phyloP scores from a whole-genome alignment of 1,140 invertebrate species.

The Drosophila ironensis region DNA sequence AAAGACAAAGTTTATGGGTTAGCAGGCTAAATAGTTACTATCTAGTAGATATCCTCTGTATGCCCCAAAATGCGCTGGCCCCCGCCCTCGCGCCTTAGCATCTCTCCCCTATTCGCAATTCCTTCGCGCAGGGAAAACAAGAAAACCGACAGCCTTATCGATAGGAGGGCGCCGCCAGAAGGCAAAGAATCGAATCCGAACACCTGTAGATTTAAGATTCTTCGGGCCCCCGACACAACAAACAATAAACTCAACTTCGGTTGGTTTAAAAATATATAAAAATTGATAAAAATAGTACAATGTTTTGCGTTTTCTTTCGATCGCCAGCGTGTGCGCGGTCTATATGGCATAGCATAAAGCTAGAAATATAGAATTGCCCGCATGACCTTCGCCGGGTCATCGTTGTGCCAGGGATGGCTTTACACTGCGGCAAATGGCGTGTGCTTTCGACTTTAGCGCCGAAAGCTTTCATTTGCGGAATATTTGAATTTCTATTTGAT shows the following conservation, averaged over 20 bases:
- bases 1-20: slow-evolving; percentile 44
- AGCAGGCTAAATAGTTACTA: slow-evolving; percentile 17
- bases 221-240: slow-evolving; percentile 47
- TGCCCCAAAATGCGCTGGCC: no score
- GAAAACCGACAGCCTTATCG: slow-evolving; percentile 18
- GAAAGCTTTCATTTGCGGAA: no score
- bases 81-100: no score
- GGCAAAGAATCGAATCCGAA: slow-evolving; percentile 28
- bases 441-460: no score
- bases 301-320: slow-evolving; percentile 26
- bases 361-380: no score
- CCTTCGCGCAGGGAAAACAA: no score
- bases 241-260: slow-evolving; percentile 68
- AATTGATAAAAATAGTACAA: slow-evolving; percentile 77
- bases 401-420: background rate
- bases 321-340: no score
- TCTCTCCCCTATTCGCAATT: no score
- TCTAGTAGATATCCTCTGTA: slow-evolving; percentile 14
- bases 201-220: slow-evolving; percentile 35
- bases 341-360: no score
- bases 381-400: background rate
- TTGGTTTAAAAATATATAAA: slow-evolving; percentile 78
- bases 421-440: no score
- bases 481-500: no score
- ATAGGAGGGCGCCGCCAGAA: slow-evolving; percentile 3